Evolutionary conservation across 2,888 invertebrate species (phyloP).

Genomic region (Ariolimax columbianus): DNA sequence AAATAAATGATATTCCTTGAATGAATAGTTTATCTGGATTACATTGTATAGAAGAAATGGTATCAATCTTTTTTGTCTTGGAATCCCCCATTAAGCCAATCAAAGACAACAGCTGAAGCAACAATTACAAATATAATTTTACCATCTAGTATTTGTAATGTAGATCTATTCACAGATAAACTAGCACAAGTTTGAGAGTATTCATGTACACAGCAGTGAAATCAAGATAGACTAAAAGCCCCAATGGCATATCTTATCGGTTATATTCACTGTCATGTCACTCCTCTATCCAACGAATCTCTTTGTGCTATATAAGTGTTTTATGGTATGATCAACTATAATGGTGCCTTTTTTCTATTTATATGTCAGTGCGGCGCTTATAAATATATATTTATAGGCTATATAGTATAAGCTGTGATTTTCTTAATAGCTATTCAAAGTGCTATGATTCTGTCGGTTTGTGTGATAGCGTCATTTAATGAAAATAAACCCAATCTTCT

Average conservation of each 20-base stretch:
- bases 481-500: neutral
- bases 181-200: too few species aligned
- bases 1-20: too few species aligned
- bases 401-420: neutral
- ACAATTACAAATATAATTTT: too few species aligned
- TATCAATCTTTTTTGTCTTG: too few species aligned
- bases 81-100: too few species aligned
- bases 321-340: neutral
- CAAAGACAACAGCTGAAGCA: too few species aligned
- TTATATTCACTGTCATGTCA: neutral
- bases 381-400: neutral
- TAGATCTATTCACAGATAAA: too few species aligned
- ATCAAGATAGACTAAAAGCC: neutral
- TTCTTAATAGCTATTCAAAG: neutral
- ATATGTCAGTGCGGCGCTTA: neutral
- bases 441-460: neutral
- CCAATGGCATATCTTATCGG: neutral
- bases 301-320: neutral
- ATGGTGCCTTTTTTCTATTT: neutral
- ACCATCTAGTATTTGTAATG: too few species aligned
- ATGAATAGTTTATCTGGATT: too few species aligned
- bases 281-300: neutral
- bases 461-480: neutral
- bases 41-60: too few species aligned
- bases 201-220: too few species aligned